Evolutionary conservation across 1,140 invertebrate species (phyloP).

Genomic region (Neodiprion fabricii): DNA sequence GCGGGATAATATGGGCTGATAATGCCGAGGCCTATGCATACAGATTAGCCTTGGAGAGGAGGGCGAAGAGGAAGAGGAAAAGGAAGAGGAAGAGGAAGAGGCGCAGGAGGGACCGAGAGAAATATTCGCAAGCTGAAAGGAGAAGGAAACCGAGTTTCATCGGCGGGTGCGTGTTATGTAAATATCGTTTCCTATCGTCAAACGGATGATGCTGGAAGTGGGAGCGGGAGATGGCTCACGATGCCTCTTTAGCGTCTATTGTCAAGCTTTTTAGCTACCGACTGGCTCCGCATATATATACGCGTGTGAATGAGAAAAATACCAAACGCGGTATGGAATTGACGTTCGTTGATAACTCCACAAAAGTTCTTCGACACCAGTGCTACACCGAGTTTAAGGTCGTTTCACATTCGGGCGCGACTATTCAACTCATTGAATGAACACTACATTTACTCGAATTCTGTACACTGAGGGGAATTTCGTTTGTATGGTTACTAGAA

Average conservation of each 20-base stretch:
- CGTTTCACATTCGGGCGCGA: no score
- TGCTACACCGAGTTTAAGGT: no score
- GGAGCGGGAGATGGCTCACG: not conserved
- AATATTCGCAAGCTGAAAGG: not conserved
- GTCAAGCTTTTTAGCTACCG: not conserved
- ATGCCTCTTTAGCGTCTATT: conserved; percentile 3
- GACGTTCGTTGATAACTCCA: not conserved
- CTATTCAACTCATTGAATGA: no score
- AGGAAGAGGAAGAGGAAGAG: not conserved
- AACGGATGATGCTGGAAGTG: not conserved
- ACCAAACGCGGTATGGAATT: not conserved
- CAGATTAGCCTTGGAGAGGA: conserved; percentile 10
- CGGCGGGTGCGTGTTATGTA: conserved; percentile 11
- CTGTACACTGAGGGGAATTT: no score
- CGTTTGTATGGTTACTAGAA: no score
- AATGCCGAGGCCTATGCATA: conserved; percentile 16
- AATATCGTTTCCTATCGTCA: not conserved
- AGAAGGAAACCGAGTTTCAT: conserved; percentile 5
- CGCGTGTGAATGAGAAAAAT: not conserved
- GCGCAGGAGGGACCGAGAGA: not conserved
- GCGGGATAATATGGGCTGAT: not conserved
- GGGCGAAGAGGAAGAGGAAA: not conserved
- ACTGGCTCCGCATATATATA: not conserved
- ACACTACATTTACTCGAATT: no score
- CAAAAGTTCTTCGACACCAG: no score